Percentiles rank a stretch among this genome's conserved stretches.
These are phyloP conservation scores for Ectemnius lituratus DNA, from an alignment of 2,888 invertebrate species.

Conservation along the genomic window DNA sequence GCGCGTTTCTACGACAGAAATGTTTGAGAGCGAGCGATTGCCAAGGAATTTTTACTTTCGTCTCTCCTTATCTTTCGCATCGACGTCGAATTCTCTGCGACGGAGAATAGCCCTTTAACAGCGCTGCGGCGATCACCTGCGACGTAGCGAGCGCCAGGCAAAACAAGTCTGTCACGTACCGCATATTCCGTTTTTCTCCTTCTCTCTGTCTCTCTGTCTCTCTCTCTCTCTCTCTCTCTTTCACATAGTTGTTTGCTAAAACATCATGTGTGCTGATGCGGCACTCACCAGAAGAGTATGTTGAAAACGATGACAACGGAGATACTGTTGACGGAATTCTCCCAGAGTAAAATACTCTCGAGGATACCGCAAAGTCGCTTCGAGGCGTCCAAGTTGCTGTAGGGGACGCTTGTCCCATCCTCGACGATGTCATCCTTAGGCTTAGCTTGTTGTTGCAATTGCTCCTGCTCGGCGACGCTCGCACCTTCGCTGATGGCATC, in stretches of 20 bases:
- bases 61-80: too few relatives aligned
- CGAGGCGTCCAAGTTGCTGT: constrained; percentile 41
- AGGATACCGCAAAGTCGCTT: constrained; percentile 61
- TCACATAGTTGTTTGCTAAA: too few relatives aligned
- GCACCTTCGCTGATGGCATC: constrained; percentile 34
- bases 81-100: not conserved
- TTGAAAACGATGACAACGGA: constrained; percentile 71
- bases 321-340: constrained; percentile 71
- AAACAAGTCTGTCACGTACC: not conserved
- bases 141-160: not conserved
- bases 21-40: too few relatives aligned
- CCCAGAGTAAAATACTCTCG: constrained; percentile 72
- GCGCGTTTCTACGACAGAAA: too few relatives aligned
- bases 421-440: constrained; percentile 27
- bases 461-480: constrained; percentile 17
- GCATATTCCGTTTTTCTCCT: too few relatives aligned
- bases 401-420: constrained; percentile 17
- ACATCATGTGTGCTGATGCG: not conserved
- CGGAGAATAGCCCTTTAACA: not conserved
- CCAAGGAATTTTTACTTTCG: too few relatives aligned
- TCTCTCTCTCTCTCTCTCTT: too few relatives aligned
- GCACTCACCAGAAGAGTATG: constrained; percentile 72
- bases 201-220: too few relatives aligned
- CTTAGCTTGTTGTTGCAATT: constrained; percentile 28
- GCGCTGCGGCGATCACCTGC: not conserved